Percentiles rank a stretch among this genome's conserved stretches.
phyloP scores from a whole-genome alignment of 2,888 invertebrate genomes.

The Standfussiana lucernea region DNA sequence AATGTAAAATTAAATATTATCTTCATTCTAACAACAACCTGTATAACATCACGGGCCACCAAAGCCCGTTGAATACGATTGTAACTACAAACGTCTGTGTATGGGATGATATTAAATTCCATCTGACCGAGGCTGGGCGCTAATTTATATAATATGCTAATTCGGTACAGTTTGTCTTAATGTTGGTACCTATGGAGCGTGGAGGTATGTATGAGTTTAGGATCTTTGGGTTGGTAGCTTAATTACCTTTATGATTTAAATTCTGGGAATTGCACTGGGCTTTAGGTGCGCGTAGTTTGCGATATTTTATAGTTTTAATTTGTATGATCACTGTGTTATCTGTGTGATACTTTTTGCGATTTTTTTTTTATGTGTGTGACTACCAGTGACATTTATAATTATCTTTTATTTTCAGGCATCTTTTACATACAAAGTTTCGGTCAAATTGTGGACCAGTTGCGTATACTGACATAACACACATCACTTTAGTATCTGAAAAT shows the following conservation, averaged over 20 bases:
- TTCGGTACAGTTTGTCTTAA: conserved; percentile 67
- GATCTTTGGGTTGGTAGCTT: conserved; percentile 34
- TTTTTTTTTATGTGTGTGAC: neutral
- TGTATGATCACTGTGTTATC: neutral
- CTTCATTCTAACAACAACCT: conserved; percentile 69
- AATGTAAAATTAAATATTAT: neutral
- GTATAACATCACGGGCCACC: conserved; percentile 76
- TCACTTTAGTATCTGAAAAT: too few relatives aligned
- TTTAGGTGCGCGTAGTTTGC: neutral
- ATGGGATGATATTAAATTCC: conserved; percentile 87
- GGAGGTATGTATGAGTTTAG: conserved; percentile 41
- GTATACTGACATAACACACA: neutral
- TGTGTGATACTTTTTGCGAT: neutral
- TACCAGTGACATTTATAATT: neutral
- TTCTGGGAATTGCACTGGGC: neutral
- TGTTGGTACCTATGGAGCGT: conserved; percentile 42
- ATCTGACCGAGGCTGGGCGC: conserved; percentile 77
- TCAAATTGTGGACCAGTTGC: neutral
- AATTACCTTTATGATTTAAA: conserved; percentile 42
- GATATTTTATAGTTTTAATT: neutral
- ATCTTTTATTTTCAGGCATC: neutral
- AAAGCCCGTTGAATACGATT: conserved; percentile 82
- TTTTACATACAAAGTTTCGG: neutral
- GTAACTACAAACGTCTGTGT: conserved; percentile 82
- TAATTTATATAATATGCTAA: conserved; percentile 82